These are phyloP conservation scores for Sebastes goodei DNA, from an alignment of 2,797 vertebrate species.

Conservation along the genomic window DNA sequence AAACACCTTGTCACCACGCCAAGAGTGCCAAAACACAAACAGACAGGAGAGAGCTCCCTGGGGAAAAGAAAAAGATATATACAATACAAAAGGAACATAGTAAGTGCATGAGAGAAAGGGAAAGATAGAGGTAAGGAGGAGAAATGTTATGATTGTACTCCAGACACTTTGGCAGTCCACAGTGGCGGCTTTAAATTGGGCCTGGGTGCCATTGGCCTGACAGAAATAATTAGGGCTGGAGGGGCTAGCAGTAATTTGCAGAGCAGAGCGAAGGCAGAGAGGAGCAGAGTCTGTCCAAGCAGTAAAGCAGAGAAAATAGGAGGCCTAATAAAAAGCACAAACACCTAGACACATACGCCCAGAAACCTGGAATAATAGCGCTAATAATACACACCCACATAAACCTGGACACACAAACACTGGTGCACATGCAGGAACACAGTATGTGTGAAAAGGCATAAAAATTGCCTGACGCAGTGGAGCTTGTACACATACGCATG, in stretches of 20 bases:
- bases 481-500: conserved; percentile 23
- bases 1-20: conserved; percentile 58
- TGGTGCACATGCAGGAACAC: conserved; percentile 12
- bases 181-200: conserved; percentile 77
- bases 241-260: conserved; percentile 77
- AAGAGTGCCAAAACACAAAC: conserved; percentile 65
- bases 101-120: conserved; percentile 25
- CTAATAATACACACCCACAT: conserved; percentile 57
- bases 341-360: conserved; percentile 56
- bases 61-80: conserved; percentile 46
- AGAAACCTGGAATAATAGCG: conserved; percentile 52
- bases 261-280: conserved; percentile 57
- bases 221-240: conserved; percentile 81
- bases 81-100: conserved; percentile 49
- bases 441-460: conserved; percentile 36
- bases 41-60: conserved; percentile 48
- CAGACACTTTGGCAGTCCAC: conserved; percentile 70
- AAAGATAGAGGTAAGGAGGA: conserved; percentile 57
- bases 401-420: conserved; percentile 17
- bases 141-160: conserved; percentile 71
- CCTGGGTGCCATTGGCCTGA: conserved; percentile 74
- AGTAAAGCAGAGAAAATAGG: conserved; percentile 72
- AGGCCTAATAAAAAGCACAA: conserved; percentile 69
- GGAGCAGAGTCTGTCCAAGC: conserved; percentile 63
- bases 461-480: conserved; percentile 34